Evolutionary conservation across 1,140 invertebrate species (phyloP).

Genomic region (Phymorhynchus buccinoides): DNA sequence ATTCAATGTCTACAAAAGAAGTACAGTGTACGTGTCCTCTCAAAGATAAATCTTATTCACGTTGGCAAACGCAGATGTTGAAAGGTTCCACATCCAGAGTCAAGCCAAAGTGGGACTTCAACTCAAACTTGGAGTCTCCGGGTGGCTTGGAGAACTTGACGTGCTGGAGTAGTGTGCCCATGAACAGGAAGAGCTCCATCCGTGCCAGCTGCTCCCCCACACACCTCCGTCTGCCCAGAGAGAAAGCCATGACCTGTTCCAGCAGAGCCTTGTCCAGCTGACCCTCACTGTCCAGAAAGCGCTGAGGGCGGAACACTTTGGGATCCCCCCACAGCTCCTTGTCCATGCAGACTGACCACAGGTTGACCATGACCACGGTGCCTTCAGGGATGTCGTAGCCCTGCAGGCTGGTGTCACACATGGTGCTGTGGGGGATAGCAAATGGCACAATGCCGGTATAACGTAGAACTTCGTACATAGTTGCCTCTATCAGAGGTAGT

Average conservation of each 20-base stretch:
- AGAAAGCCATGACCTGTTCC: conserved; percentile 42
- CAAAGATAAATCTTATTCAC: conserved; percentile 9
- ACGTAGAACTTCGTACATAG: conserved; percentile 74
- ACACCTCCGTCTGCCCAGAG: conserved; percentile 51
- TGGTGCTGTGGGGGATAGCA: conserved; percentile 52
- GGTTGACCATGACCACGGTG: conserved; percentile 66
- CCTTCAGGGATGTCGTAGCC: conserved; percentile 68
- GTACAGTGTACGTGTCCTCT: too few relatives aligned
- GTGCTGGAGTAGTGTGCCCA: conserved; percentile 48
- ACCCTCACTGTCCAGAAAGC: conserved; percentile 82
- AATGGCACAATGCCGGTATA: conserved; percentile 8
- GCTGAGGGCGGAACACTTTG: conserved; percentile 82
- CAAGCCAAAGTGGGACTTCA: conserved; percentile 22
- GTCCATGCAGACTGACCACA: conserved; percentile 64
- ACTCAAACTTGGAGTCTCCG: conserved; percentile 20
- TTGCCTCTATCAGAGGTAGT: conserved; percentile 32
- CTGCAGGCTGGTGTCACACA: conserved; percentile 55
- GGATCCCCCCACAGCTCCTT: conserved; percentile 79
- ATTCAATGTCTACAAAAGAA: too few relatives aligned
- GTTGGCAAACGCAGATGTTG: conserved; percentile 26
- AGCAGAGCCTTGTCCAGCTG: conserved; percentile 66
- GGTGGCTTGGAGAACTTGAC: conserved; percentile 44
- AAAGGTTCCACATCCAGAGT: conserved; percentile 30
- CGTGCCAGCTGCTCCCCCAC: conserved; percentile 54
- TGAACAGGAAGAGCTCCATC: conserved; percentile 54